phyloP scores from a whole-genome alignment of 2,888 invertebrate species.

The Patella ulyssiponensis region DNA sequence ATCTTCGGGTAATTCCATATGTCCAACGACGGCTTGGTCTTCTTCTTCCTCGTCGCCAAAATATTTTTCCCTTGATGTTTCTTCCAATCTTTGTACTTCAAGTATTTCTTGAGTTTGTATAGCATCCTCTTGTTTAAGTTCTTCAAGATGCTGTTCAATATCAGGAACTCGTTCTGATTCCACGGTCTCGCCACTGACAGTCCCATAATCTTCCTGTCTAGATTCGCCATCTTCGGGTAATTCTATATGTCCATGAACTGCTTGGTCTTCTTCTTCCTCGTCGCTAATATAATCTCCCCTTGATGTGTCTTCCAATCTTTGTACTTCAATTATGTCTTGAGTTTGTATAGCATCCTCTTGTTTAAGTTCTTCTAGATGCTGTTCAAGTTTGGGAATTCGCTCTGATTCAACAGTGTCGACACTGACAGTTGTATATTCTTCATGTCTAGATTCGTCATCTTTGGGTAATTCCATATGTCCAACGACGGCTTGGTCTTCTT shows the following conservation, averaged over 20 bases:
- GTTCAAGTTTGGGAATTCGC: not conserved
- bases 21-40: not conserved
- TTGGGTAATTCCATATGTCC: too few relatives aligned
- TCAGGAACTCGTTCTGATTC: not conserved
- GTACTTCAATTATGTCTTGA: too few relatives aligned
- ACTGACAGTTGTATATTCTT: too few relatives aligned
- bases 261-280: not conserved
- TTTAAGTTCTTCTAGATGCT: not conserved
- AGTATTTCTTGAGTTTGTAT: constrained; percentile 1
- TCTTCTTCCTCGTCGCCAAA: constrained; percentile 14
- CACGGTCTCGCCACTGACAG: too few relatives aligned
- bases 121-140: not conserved
- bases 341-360: too few relatives aligned
- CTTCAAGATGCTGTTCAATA: not conserved
- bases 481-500: not conserved
- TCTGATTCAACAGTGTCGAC: not conserved
- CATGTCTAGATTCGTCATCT: too few relatives aligned
- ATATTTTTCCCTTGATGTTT: not conserved
- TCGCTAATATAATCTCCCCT: too few relatives aligned
- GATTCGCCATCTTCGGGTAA: not conserved
- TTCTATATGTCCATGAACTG: not conserved
- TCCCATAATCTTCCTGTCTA: too few relatives aligned
- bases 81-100: constrained; percentile 12
- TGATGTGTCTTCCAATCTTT: too few relatives aligned
- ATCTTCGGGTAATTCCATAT: too few relatives aligned